Conservation (phyloP, 2,113 vertebrate genomes). For the Lanius collurio region DNA sequence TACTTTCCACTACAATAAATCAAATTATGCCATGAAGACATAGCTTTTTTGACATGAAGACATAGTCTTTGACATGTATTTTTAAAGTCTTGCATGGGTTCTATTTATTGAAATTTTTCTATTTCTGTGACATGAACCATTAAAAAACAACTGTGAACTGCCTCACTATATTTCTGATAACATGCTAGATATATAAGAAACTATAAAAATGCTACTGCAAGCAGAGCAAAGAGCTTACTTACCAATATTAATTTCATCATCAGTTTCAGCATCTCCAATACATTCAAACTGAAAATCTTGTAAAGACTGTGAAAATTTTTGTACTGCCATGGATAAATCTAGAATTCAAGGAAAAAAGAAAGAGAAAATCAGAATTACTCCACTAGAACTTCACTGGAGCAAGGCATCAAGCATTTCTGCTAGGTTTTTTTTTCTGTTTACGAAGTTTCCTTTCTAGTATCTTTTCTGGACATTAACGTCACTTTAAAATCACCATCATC, state of each 20-base stretch:
- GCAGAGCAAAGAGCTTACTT: slow-evolving; percentile 54
- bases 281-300: slow-evolving; percentile 97
- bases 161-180: neutral
- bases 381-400: neutral
- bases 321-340: slow-evolving; percentile 92
- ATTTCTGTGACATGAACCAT: neutral
- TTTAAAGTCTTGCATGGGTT: neutral
- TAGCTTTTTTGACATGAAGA: neutral
- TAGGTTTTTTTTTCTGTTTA: neutral
- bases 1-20: neutral
- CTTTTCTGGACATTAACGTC: neutral
- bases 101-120: neutral
- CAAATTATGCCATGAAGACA: neutral
- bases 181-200: neutral
- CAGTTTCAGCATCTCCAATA: slow-evolving; percentile 94
- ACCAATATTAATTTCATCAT: slow-evolving; percentile 96
- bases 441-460: neutral
- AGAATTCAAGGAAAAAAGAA: slow-evolving; percentile 1
- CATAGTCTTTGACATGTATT: neutral
- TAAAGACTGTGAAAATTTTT: slow-evolving; percentile 93
- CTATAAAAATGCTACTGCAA: neutral
- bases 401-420: neutral
- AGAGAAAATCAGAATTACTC: neutral
- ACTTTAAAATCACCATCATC: neutral
- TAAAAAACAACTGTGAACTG: neutral